phyloP scores from a whole-genome alignment of 2,113 vertebrate genomes.

The Planiliza haematocheilus region DNA sequence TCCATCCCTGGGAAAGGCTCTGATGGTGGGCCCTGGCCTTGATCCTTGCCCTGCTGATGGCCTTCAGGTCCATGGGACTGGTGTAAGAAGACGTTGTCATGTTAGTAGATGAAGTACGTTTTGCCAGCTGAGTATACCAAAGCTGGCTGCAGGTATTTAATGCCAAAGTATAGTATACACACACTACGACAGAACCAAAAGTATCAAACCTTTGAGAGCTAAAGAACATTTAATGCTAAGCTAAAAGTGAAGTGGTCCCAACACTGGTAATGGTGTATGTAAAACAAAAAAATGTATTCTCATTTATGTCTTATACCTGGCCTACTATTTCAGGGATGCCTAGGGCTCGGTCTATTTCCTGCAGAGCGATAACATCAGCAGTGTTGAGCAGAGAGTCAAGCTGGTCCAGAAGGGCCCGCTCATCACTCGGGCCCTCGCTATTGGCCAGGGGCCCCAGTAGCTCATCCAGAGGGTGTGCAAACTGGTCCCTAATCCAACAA shows the following conservation, averaged over 20 bases:
- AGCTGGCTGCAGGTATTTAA: no score
- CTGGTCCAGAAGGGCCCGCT: slow-evolving; percentile 93
- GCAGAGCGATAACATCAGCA: slow-evolving; percentile 91
- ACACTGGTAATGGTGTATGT: not conserved
- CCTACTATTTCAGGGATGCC: slow-evolving; percentile 97
- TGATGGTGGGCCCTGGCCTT: slow-evolving; percentile 63
- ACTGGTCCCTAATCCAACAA: slow-evolving; percentile 82
- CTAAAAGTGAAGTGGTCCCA: not conserved
- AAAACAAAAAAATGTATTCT: not conserved
- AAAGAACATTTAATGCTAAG: not conserved
- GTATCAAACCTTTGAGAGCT: not conserved
- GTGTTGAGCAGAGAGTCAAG: slow-evolving; percentile 94
- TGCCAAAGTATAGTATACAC: no score
- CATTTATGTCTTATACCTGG: slow-evolving; percentile 83
- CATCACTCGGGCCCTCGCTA: slow-evolving; percentile 91
- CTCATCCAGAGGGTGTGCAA: slow-evolving; percentile 90
- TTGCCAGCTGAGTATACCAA: no score
- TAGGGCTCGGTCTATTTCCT: slow-evolving; percentile 95
- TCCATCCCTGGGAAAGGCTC: slow-evolving; percentile 90
- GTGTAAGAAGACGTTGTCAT: not conserved
- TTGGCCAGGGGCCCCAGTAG: slow-evolving; percentile 88
- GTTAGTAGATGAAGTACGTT: not conserved
- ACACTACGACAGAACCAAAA: not conserved
- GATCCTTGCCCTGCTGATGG: slow-evolving; percentile 57
- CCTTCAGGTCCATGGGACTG: slow-evolving; percentile 70